Evolutionary conservation across 2,888 invertebrate genomes (phyloP), one percentile per base, ranked within the genome.

Genomic region (Agrotis clavis): DNA sequence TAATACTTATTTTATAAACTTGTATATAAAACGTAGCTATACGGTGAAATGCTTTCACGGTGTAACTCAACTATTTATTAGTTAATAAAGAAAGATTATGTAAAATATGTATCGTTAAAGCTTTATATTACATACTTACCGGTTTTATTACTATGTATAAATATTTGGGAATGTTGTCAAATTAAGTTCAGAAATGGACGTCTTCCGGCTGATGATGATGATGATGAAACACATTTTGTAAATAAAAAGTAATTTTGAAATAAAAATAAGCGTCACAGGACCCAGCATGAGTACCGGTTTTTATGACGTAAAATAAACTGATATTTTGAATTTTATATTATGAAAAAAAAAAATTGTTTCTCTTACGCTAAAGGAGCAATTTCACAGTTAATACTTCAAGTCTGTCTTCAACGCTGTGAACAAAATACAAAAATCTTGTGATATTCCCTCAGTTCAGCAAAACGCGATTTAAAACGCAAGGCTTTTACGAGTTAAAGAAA

Each of bases 51-150:
- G 59, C 47, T 65, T 63, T 61, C 61, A 70, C 56, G 5, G 30
- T 18, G 41, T 57, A 51, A 67, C 56, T 66, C 14, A 11, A 18
- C 45, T 65, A 51, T 72, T 70, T 71, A 70, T 73, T 74, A 56
- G 30, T 74, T 79, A 78, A 81, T 75, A 80, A 77, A 79, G 51
- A 75, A 73, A 69, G 62, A 81, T 79, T 83, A 82, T 82, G 72
- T 65, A 59, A 79, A 83, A 77, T 74, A 18, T 67, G 48, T 65
- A 68, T 71, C 64, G 51, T 75, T 71, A 81, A 85, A 65, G 48
- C 2, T 56, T 18, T 57, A 67, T 64, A 75, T 71, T 74, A n/a
- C n/a, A n/a, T n/a, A 76, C 41, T 66, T 62, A 61, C 54, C 47
- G 25, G 62, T 67, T 74, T 62, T 81, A 56, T 67, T 62, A 60